Evolutionary conservation across 2,888 invertebrate genomes (phyloP), one percentile per base, ranked within the genome.

Genomic region (Folsomia candida): DNA sequence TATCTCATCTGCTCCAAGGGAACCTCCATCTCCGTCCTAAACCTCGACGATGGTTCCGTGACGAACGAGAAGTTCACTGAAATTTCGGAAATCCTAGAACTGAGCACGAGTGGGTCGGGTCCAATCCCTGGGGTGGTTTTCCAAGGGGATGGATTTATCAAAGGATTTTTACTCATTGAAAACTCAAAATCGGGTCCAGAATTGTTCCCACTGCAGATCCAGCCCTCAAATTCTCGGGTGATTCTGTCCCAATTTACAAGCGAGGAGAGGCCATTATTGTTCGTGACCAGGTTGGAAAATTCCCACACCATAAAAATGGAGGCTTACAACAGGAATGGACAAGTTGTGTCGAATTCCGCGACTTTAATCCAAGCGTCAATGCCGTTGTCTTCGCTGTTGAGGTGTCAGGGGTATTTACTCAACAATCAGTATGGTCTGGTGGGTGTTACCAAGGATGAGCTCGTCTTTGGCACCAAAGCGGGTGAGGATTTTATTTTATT

Each of bases 401-500:
- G 76, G 6, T 54, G 72, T 1, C 69, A 82, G 86, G 90, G 89
- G 6, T 76, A 69, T 51, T 59, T 69, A n/a, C 47, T 73, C 27
- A 78, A 73, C 51, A 58, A 74, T 14, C 74, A 72, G 24, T 77
- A 75, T 66, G 78, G 73, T 9, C 69, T 79, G 18, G 71, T 75
- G 64, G 79, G 75, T 20, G 75, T 79, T 60, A 75, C 78, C 27
- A 66, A 47, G 6, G 78, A 79, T 68, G 72, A 76, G 22, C 65
- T 78, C 1, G 67, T 79, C 22, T 72, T 79, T 61, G 76, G 74
- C 29, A 74, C 78, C n/a, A 70, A 73, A 66, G 62, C 73, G 3
- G 76, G 71, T 63, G 69, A 59, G 54, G 9, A 47, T n/a, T n/a
- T n/a, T n/a, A n/a, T n/a, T n/a, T n/a, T n/a, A n/a, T n/a, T n/a